Conservation (phyloP, 2,113 vertebrate species). For the Rattus rattus region DNA sequence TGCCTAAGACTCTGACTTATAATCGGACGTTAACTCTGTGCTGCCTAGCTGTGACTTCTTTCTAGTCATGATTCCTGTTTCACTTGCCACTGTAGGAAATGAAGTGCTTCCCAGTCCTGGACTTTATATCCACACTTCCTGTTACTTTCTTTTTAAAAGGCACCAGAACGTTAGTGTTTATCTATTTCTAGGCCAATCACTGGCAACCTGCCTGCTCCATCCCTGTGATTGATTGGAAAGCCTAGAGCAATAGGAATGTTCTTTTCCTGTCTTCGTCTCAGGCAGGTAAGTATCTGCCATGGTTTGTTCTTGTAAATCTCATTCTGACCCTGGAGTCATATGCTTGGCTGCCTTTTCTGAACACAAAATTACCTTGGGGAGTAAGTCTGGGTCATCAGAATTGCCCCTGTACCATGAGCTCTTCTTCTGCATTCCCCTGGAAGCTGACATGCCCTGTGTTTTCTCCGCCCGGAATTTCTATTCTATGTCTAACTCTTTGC, state of each 20-base stretch:
- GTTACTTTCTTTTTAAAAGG: not conserved
- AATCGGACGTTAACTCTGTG: not conserved
- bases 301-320: not conserved
- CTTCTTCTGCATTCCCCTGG: conserved; percentile 7
- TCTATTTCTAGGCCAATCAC: not conserved
- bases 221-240: not conserved
- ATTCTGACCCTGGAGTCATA: not conserved
- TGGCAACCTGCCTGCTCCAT: not conserved
- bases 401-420: not conserved
- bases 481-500: conserved; percentile 48
- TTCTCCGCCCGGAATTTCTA: conserved; percentile 42
- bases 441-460: not conserved
- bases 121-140: not conserved
- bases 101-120: not conserved
- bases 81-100: not conserved
- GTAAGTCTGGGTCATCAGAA: not conserved
- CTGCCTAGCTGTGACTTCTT: too few relatives aligned
- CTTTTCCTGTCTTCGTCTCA: not conserved
- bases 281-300: not conserved
- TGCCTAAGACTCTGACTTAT: not conserved
- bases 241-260: not conserved
- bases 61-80: not conserved
- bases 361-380: not conserved
- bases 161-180: not conserved
- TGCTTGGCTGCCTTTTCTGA: not conserved